These are phyloP conservation scores for Schizothorax lantsangensis DNA, from an alignment of 2,797 vertebrate species.

Conservation along the genomic window DNA sequence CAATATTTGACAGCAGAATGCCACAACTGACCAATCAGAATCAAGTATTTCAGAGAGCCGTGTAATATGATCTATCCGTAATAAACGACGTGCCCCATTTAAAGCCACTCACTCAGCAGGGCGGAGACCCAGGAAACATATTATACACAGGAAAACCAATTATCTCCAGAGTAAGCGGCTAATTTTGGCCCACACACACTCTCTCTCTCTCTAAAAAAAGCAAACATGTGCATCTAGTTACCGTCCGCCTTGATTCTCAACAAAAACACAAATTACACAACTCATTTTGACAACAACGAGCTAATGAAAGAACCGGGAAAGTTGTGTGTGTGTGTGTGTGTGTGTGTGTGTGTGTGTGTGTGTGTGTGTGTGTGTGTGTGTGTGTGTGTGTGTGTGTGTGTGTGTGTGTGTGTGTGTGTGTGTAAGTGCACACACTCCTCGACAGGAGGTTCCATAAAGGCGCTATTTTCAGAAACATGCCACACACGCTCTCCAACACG, in stretches of 20 bases:
- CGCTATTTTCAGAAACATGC: slow-evolving; percentile 55
- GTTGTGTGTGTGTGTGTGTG: neutral
- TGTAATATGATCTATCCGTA: neutral
- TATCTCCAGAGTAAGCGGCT: slow-evolving; percentile 11
- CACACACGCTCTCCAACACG: slow-evolving; percentile 45
- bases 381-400: neutral
- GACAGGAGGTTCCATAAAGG: slow-evolving; percentile 47
- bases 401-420: neutral
- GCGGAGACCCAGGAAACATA: slow-evolving; percentile 11
- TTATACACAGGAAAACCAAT: slow-evolving; percentile 30
- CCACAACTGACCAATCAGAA: neutral
- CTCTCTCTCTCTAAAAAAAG: neutral
- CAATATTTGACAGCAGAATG: neutral
- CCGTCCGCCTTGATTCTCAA: slow-evolving; percentile 21
- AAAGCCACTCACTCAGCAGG: slow-evolving; percentile 10
- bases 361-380: neutral
- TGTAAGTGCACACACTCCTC: neutral
- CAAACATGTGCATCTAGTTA: slow-evolving; percentile 30
- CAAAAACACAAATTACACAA: slow-evolving; percentile 51
- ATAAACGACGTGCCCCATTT: neutral
- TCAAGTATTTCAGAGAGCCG: neutral
- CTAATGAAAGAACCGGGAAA: neutral
- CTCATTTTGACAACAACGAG: slow-evolving; percentile 56
- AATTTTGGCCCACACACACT: neutral
- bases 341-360: neutral